These are phyloP conservation scores for Drosophila aldrichi DNA, from an alignment of 2,888 invertebrate genomes.

Conservation along the genomic window DNA sequence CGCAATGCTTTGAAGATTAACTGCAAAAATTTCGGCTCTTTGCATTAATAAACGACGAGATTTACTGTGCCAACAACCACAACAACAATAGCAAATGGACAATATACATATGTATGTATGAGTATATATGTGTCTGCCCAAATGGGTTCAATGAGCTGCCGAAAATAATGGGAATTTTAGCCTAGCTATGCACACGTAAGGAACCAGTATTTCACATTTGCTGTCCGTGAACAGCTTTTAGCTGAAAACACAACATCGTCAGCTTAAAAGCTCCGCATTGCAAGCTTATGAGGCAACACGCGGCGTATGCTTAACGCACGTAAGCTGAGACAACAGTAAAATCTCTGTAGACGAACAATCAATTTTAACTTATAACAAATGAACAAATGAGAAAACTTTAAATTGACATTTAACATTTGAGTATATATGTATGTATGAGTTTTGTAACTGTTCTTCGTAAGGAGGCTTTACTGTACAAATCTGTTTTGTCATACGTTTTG, in stretches of 20 bases:
- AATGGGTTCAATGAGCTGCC: constrained; percentile 34
- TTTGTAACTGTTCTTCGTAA: not conserved
- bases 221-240: constrained; percentile 19
- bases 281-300: constrained; percentile 16
- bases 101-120: not conserved
- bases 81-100: constrained; percentile 13
- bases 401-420: not conserved
- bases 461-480: constrained; percentile 2
- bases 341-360: not conserved
- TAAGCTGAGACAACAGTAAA: constrained; percentile 20
- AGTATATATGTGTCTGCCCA: not conserved
- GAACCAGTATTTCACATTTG: constrained; percentile 17
- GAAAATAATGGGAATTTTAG: constrained; percentile 23
- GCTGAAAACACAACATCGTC: constrained; percentile 9
- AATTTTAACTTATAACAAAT: not conserved
- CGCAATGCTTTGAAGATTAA: constrained; percentile 53
- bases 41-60: constrained; percentile 32
- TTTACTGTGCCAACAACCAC: constrained; percentile 10
- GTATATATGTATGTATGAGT: too few relatives aligned
- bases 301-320: constrained; percentile 35
- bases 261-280: constrained; percentile 29
- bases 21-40: constrained; percentile 29
- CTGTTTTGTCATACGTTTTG: constrained; percentile 43
- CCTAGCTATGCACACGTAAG: not conserved
- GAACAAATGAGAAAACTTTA: not conserved